These are phyloP conservation scores for Osmerus mordax DNA, from an alignment of 2,113 vertebrate species.

Conservation along the genomic window DNA sequence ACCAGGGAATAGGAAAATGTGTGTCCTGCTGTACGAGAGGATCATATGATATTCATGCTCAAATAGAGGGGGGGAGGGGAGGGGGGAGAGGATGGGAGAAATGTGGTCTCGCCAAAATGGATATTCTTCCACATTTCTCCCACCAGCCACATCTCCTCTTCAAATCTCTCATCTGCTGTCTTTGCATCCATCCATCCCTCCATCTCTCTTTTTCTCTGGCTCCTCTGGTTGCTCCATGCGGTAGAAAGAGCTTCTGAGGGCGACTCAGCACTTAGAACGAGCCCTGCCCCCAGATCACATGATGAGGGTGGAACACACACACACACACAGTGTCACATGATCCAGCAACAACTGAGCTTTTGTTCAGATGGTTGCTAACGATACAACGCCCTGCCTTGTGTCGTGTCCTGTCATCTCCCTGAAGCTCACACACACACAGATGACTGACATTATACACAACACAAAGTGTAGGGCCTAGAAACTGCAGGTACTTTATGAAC, in stretches of 20 bases:
- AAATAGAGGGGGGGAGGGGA: too few species aligned
- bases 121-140: too few species aligned
- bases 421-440: conserved; percentile 11
- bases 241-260: conserved; percentile 55
- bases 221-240: conserved; percentile 31
- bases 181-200: conserved; percentile 11
- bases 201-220: conserved; percentile 15
- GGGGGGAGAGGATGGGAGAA: too few species aligned
- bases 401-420: conserved; percentile 21
- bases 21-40: too few species aligned
- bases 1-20: too few species aligned
- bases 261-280: conserved; percentile 65
- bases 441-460: too few species aligned
- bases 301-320: conserved; percentile 55
- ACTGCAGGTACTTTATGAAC: too few species aligned
- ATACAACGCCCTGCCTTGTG: conserved; percentile 68
- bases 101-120: too few species aligned
- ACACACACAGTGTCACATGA: conserved; percentile 60
- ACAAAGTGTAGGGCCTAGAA: too few species aligned
- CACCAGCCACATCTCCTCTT: background rate
- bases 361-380: conserved; percentile 61
- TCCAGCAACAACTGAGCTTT: conserved; percentile 68
- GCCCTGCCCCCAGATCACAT: conserved; percentile 69
- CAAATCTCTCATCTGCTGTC: background rate
- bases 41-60: too few species aligned